A percentile compares a stretch with the other conserved stretches of the same genome.
phyloP scores from a whole-genome alignment of 2,888 invertebrate species.

The Eristalis tenax region DNA sequence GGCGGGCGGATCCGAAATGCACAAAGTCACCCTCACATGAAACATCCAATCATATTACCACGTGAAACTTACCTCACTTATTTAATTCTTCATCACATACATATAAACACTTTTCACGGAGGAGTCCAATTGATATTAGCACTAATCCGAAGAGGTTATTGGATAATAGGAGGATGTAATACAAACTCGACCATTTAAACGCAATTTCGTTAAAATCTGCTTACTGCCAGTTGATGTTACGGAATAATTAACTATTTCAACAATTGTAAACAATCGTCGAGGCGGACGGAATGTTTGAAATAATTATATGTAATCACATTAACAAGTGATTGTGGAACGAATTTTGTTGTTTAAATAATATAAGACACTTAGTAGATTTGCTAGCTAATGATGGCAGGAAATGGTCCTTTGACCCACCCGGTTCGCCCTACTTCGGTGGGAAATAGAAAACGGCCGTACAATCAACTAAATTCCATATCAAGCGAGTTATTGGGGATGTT shows the following conservation, averaged over 20 bases:
- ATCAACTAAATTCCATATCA: no score
- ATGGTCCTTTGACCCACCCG: conserved; percentile 75
- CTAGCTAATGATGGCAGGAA: conserved; percentile 52
- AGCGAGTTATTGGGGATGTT: no score
- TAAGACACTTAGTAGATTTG: background rate
- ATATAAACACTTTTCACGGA: conserved; percentile 39
- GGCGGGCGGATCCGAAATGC: conserved; percentile 60
- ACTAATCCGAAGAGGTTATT: conserved; percentile 44
- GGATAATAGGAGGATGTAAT: conserved; percentile 41
- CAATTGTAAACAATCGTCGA: conserved; percentile 23
- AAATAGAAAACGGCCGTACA: no score
- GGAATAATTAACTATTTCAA: background rate
- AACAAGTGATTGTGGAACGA: conserved; percentile 54
- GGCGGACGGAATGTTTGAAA: conserved; percentile 31
- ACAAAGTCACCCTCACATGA: conserved; percentile 34
- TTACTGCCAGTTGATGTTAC: conserved; percentile 26
- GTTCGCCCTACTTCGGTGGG: no score
- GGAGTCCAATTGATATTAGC: conserved; percentile 51
- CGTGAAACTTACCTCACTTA: conserved; percentile 17
- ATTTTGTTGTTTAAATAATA: conserved; percentile 39
- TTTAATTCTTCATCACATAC: conserved; percentile 41
- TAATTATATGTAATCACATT: conserved; percentile 14
- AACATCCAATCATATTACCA: conserved; percentile 51
- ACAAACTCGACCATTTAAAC: conserved; percentile 14
- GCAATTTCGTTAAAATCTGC: conserved; percentile 21